Conservation (phyloP, 2,888 invertebrate genomes). For the Furcula furcula region DNA sequence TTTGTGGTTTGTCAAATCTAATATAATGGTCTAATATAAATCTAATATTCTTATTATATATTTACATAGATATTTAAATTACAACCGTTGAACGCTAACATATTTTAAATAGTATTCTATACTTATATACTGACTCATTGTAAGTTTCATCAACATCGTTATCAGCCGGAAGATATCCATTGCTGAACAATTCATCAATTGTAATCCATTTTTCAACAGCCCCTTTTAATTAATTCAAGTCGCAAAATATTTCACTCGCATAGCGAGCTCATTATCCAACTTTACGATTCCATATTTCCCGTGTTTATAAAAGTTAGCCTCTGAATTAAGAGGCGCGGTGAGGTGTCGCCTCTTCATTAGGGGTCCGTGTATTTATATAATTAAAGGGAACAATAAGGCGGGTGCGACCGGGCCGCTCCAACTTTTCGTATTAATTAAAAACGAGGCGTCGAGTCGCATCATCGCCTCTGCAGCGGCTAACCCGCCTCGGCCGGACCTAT, state of each 20-base stretch:
- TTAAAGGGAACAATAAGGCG: conserved; percentile 48
- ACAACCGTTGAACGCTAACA: too few relatives aligned
- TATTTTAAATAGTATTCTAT: too few relatives aligned
- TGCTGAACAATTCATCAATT: conserved; percentile 18
- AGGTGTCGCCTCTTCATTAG: conserved; percentile 54
- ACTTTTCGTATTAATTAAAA: conserved; percentile 70
- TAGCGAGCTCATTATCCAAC: conserved; percentile 58
- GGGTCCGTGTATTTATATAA: conserved; percentile 43
- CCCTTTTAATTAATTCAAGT: conserved; percentile 51
- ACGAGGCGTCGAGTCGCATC: conserved; percentile 45
- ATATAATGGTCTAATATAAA: too few relatives aligned
- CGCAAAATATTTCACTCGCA: conserved; percentile 50
- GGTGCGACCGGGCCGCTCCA: conserved; percentile 28
- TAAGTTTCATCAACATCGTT: conserved; percentile 2
- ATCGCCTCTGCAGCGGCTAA: conserved; percentile 30
- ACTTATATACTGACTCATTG: too few relatives aligned
- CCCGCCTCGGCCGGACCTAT: conserved; percentile 34
- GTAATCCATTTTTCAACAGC: conserved; percentile 24
- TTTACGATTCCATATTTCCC: conserved; percentile 62
- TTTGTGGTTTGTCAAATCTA: too few relatives aligned
- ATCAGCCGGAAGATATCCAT: too few relatives aligned
- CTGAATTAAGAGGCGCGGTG: conserved; percentile 35
- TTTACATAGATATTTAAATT: too few relatives aligned
- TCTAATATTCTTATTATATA: too few relatives aligned
- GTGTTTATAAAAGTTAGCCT: conserved; percentile 55